Percentiles rank a stretch among this genome's conserved stretches.
phyloP scores from a whole-genome alignment of 2,888 invertebrate genomes.

The Ypsolopha sequella region DNA sequence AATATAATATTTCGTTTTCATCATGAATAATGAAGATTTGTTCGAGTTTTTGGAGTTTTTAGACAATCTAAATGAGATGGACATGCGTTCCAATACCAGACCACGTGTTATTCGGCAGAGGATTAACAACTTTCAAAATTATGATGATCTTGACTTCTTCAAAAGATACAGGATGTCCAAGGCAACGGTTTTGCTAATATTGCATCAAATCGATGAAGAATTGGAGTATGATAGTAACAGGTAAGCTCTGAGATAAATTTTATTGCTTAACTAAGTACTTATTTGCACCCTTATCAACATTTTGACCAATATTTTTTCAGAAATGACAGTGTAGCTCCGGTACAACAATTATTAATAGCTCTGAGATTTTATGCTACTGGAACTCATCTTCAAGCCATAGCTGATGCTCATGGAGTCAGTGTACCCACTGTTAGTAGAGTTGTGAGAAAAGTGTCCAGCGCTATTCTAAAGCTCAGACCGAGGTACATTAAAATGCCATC shows the following conservation, averaged over 20 bases:
- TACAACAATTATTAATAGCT: conserved; percentile 8
- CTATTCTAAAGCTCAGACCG: conserved; percentile 3
- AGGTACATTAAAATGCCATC: background rate
- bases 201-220: no score
- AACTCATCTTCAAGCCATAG: conserved; percentile 6
- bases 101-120: background rate
- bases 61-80: background rate
- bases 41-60: background rate
- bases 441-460: conserved; percentile 9
- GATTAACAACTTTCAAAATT: background rate
- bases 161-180: conserved; percentile 8
- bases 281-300: background rate
- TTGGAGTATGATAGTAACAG: no score
- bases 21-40: no score
- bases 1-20: no score
- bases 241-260: conserved; percentile 4
- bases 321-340: conserved; percentile 7
- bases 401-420: conserved; percentile 6
- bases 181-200: no score
- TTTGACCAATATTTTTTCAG: no score
- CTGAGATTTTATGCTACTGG: conserved; percentile 11
- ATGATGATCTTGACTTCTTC: conserved; percentile 1
- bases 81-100: background rate
- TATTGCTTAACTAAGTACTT: conserved; percentile 2
- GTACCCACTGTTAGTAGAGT: conserved; percentile 9